Conservation (phyloP, 2,888 invertebrate genomes). For the Mamestra brassicae region DNA sequence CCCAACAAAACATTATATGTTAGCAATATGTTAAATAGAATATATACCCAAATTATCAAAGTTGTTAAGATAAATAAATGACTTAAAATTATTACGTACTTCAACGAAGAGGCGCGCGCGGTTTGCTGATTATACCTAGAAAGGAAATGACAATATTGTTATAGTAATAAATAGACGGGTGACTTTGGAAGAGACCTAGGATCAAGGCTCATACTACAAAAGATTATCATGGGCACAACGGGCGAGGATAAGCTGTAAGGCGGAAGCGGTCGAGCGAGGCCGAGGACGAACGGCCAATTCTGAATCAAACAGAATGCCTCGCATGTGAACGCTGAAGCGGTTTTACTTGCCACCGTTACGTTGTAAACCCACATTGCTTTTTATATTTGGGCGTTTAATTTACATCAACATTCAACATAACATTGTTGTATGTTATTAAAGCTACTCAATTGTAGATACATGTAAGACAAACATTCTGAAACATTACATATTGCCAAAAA, state of each 20-base stretch:
- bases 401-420: slow-evolving; percentile 12
- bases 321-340: slow-evolving; percentile 75
- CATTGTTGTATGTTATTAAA: slow-evolving; percentile 22
- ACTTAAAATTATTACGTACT: slow-evolving; percentile 86
- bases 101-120: slow-evolving; percentile 89
- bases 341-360: slow-evolving; percentile 71
- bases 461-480: slow-evolving; percentile 36
- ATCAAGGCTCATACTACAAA: slow-evolving; percentile 86
- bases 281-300: slow-evolving; percentile 89
- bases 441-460: background rate
- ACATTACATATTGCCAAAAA: slow-evolving; percentile 31
- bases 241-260: slow-evolving; percentile 89
- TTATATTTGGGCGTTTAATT: slow-evolving; percentile 19
- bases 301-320: slow-evolving; percentile 80
- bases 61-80: slow-evolving; percentile 72
- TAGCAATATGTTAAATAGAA: slow-evolving; percentile 48
- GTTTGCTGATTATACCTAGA: slow-evolving; percentile 91
- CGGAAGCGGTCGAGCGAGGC: slow-evolving; percentile 88
- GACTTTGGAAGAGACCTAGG: slow-evolving; percentile 85
- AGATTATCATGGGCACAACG: slow-evolving; percentile 87
- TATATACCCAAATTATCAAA: slow-evolving; percentile 43
- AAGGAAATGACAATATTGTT: slow-evolving; percentile 86
- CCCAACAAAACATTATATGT: slow-evolving; percentile 35
- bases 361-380: slow-evolving; percentile 57
- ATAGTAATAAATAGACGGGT: slow-evolving; percentile 78